A percentile compares a stretch with the other conserved stretches of the same genome.
These are phyloP conservation scores for Plagiodera versicolora DNA, from an alignment of 2,888 invertebrate genomes.

Conservation along the genomic window DNA sequence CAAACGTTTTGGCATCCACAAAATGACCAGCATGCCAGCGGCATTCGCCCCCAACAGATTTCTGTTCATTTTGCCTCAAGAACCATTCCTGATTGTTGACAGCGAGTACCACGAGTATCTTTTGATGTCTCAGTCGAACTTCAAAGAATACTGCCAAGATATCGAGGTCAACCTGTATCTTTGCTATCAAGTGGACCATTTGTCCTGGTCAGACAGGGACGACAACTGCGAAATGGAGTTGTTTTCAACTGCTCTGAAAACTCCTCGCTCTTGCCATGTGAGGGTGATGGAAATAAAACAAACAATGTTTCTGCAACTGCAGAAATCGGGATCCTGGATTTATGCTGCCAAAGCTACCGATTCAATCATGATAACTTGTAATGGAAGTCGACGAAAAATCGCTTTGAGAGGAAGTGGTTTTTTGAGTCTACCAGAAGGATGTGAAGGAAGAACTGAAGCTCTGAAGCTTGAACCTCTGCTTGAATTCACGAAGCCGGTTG, in stretches of 20 bases:
- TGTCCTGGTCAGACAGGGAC: neutral
- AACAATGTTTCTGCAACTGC: constrained; percentile 16
- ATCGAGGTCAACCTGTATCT: constrained; percentile 1
- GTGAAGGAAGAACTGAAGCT: neutral
- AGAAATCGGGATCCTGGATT: constrained; percentile 13
- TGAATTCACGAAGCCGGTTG: constrained; percentile 11
- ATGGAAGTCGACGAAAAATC: neutral
- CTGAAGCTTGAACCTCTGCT: neutral
- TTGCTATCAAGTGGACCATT: constrained; percentile 13
- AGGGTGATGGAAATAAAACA: constrained; percentile 7
- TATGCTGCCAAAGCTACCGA: constrained; percentile 3
- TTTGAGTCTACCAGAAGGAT: constrained; percentile 2
- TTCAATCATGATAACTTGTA: neutral
- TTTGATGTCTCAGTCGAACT: constrained; percentile 9
- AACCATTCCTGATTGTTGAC: constrained; percentile 15
- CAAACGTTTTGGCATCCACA: constrained; percentile 15
- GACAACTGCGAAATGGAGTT: constrained; percentile 15
- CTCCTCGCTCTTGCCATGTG: constrained; percentile 14
- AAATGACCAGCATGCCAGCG: constrained; percentile 18
- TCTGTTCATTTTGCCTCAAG: constrained; percentile 16
- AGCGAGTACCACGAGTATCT: constrained; percentile 14
- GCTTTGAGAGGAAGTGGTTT: constrained; percentile 16
- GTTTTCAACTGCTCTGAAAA: constrained; percentile 1
- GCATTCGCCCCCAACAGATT: constrained; percentile 3
- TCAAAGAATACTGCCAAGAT: constrained; percentile 8